These are phyloP conservation scores for Resseliella maxima DNA, from an alignment of 2,888 invertebrate species.

Conservation along the genomic window DNA sequence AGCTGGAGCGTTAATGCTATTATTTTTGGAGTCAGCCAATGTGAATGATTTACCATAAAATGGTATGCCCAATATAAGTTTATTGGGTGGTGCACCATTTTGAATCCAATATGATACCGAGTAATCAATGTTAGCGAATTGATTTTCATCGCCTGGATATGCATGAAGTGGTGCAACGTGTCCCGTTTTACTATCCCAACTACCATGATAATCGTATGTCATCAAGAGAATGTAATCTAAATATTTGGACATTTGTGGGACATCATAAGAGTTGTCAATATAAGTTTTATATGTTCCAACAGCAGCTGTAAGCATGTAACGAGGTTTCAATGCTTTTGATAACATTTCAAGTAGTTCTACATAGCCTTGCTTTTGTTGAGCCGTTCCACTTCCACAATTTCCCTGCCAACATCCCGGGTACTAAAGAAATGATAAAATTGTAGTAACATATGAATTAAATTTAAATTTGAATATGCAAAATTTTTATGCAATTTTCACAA, in stretches of 20 bases:
- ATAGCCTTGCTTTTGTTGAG: not conserved
- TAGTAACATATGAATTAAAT: not conserved
- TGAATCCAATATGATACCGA: slow-evolving; percentile 70
- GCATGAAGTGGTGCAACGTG: slow-evolving; percentile 76
- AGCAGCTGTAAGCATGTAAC: slow-evolving; percentile 70
- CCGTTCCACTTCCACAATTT: not conserved
- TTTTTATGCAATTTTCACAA: not conserved
- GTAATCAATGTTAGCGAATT: slow-evolving; percentile 69
- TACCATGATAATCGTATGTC: slow-evolving; percentile 80
- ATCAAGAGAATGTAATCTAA: slow-evolving; percentile 78
- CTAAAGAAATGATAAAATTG: not conserved
- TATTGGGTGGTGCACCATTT: slow-evolving; percentile 73
- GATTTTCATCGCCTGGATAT: slow-evolving; percentile 62
- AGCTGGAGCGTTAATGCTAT: slow-evolving; percentile 71
- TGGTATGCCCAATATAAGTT: slow-evolving; percentile 77
- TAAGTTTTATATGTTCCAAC: slow-evolving; percentile 71
- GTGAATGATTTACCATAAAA: slow-evolving; percentile 78
- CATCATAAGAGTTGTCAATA: slow-evolving; percentile 71
- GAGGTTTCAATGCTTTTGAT: slow-evolving; percentile 1
- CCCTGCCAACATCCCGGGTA: slow-evolving; percentile 40
- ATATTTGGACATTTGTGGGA: slow-evolving; percentile 70
- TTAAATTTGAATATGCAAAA: not conserved
- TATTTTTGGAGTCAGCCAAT: slow-evolving; percentile 66
- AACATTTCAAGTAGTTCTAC: not conserved
- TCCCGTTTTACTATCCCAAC: slow-evolving; percentile 75